Base-by-base conservation (phyloP, 2,797 vertebrate species). In the Crossoptilon crossoptilon region DNA sequence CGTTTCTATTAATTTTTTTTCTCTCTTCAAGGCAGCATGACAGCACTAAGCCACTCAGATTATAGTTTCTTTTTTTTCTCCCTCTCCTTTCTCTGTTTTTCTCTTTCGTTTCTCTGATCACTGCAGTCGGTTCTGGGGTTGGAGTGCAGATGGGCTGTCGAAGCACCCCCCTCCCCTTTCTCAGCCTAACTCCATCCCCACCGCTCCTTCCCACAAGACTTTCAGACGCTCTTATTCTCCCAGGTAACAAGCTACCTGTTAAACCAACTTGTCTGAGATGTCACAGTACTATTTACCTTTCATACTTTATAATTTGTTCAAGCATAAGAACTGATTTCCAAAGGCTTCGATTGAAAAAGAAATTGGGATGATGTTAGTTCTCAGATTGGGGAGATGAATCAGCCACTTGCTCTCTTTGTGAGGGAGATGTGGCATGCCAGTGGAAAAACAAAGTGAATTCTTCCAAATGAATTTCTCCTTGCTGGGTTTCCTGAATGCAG, bases 71-170 rank as follows among this genome's bases (percentile, higher is more conserved):
- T 97, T 97, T 96, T 97, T 95, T 97, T 96, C 96, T 91, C 63
- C 85, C 93, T 88, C 85, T 91, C 66, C 84, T 91, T 84, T 95
- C 92, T 96, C 93, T 93, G 67, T 96, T 92, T 90, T 79, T 97
- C 66, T 97, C 92, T 97, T 94, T 97, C 23, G 23, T 91, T 96
- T 96, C 95, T 96, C 96, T 98, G 97, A 96, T 97, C 98, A 97
- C 97, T 97, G 97, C 98, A 99, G 99, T 99, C 99, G 98, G 97
- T 98, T 99, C 96, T 99, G 99, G 99, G 99, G 98, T 98, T 99
- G 99, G 99, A 98, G 98, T 98, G 98, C 99, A 97, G 98, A 99
- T 89, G 99, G 98, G 97, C 98, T 99, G 91, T 98, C 98, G 98
- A 99, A 99, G 98, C 98, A 98, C 96, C 98, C 98, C 97, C 98